Conservation (phyloP, 1,140 invertebrate species). For the Heliconius melpomene region DNA sequence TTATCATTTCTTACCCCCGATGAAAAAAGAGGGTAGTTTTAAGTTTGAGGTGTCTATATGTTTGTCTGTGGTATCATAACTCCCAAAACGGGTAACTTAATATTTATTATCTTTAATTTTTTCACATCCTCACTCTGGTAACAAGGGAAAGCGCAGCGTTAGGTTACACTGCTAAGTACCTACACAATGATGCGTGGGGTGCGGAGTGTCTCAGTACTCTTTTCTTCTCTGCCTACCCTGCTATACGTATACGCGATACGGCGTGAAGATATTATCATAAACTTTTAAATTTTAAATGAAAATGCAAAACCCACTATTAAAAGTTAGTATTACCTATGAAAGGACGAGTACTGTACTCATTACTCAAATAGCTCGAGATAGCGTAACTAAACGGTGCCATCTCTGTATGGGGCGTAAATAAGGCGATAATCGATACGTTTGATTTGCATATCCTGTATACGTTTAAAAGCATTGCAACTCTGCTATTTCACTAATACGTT, state of each 20-base stretch:
- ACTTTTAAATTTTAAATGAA: neutral
- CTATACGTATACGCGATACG: neutral
- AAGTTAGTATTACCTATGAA: neutral
- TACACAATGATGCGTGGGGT: no score
- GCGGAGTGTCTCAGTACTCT: no score
- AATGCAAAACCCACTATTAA: neutral
- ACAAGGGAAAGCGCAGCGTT: no score
- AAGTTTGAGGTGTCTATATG: no score
- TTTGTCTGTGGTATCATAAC: no score
- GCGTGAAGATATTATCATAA: neutral
- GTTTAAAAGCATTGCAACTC: slow-evolving; percentile 21
- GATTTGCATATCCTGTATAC: slow-evolving; percentile 7
- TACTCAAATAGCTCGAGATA: slow-evolving; percentile 22
- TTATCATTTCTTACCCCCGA: no score
- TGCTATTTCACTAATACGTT: slow-evolving; percentile 16
- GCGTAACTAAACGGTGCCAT: slow-evolving; percentile 20
- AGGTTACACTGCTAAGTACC: no score
- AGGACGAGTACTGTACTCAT: slow-evolving; percentile 3
- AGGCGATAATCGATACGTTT: slow-evolving; percentile 21
- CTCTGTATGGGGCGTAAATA: slow-evolving; percentile 17
- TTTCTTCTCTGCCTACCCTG: no score
- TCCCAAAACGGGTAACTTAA: no score
- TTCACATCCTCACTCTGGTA: no score
- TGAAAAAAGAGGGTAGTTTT: no score
- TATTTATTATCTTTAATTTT: no score